Percentiles rank a stretch among this genome's conserved stretches.
These are phyloP conservation scores for Alloscopus bannaensis DNA, from an alignment of 2,888 invertebrate species.

Conservation along the genomic window DNA sequence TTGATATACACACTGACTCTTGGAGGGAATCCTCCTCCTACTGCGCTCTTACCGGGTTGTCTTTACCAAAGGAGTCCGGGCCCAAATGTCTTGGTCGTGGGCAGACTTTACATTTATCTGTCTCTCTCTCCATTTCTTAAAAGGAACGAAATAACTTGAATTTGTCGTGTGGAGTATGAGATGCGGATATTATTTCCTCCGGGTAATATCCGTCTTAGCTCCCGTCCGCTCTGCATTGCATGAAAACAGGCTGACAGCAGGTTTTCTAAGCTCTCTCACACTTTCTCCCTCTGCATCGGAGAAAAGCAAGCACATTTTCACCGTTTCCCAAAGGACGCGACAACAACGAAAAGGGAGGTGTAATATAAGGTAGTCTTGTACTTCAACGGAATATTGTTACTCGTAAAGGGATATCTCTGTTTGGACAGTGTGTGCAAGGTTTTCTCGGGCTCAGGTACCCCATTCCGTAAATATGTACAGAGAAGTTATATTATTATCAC, in stretches of 20 bases:
- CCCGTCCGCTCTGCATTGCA: slow-evolving; percentile 51
- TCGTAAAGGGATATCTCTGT: too few relatives aligned
- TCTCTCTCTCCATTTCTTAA: slow-evolving; percentile 28
- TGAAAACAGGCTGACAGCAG: slow-evolving; percentile 16
- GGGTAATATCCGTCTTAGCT: slow-evolving; percentile 65
- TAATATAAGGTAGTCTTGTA: slow-evolving; percentile 24
- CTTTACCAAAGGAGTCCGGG: neutral
- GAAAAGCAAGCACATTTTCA: slow-evolving; percentile 54
- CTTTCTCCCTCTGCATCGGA: too few relatives aligned
- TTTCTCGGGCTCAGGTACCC: too few relatives aligned
- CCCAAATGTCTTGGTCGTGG: slow-evolving; percentile 15
- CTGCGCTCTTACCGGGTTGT: slow-evolving; percentile 10
- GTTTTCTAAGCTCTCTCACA: too few relatives aligned
- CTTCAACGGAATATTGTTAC: slow-evolving; percentile 14
- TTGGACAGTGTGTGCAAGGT: too few relatives aligned
- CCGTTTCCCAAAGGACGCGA: slow-evolving; percentile 56
- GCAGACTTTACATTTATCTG: slow-evolving; percentile 23
- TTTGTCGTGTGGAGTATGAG: slow-evolving; percentile 62
- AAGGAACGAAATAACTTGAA: slow-evolving; percentile 51
- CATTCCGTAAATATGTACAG: too few relatives aligned
- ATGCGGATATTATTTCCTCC: slow-evolving; percentile 64
- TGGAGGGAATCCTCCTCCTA: slow-evolving; percentile 34
- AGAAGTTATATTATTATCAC: too few relatives aligned
- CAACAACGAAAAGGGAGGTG: slow-evolving; percentile 41
- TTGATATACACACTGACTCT: slow-evolving; percentile 19